These are phyloP conservation scores for Brachionus koreanus DNA, from an alignment of 1,140 invertebrate species.

Conservation along the genomic window DNA sequence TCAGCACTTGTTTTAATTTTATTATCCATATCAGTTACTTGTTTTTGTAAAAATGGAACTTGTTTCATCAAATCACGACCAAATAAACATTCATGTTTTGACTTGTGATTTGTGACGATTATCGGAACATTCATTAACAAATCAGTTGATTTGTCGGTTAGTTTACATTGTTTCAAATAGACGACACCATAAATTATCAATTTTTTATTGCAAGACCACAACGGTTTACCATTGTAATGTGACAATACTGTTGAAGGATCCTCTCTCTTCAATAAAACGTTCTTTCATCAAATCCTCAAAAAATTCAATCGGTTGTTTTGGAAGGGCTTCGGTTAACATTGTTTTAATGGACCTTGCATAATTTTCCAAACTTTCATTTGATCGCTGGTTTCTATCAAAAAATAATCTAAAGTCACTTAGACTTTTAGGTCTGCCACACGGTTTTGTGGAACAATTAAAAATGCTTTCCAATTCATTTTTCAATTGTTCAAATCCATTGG, in stretches of 20 bases:
- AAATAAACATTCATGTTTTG: neutral
- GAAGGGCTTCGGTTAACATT: neutral
- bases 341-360: neutral
- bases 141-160: neutral
- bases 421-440: neutral
- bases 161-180: neutral
- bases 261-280: neutral
- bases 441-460: neutral
- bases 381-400: neutral
- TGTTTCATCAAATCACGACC: neutral
- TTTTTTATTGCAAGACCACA: neutral
- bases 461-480: conserved; percentile 2
- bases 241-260: neutral
- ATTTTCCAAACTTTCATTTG: neutral
- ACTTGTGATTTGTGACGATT: neutral
- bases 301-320: neutral
- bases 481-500: neutral
- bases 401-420: neutral
- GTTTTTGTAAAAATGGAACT: neutral
- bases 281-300: neutral
- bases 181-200: neutral
- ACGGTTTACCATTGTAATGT: neutral
- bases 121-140: neutral
- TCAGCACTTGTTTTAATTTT: too few species aligned
- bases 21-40: neutral